phyloP scores from a whole-genome alignment of 2,888 invertebrate species.

The Lagria hirta region DNA sequence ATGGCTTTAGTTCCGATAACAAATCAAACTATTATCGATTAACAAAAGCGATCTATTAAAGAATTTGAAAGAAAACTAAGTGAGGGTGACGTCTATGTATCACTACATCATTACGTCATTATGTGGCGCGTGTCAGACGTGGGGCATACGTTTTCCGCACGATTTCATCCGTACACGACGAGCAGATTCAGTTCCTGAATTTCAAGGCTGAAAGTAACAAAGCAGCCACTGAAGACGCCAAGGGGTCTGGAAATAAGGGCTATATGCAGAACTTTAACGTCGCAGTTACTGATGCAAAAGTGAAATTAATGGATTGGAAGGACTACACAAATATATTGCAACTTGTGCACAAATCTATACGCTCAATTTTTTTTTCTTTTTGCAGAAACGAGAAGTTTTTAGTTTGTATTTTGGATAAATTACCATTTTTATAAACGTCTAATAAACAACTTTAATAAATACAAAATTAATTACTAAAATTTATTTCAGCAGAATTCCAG shows the following conservation, averaged over 20 bases:
- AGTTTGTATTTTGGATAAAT: not conserved
- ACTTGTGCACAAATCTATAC: slow-evolving; percentile 8
- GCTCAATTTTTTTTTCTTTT: not conserved
- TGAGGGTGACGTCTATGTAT: slow-evolving; percentile 45
- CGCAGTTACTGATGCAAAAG: slow-evolving; percentile 16
- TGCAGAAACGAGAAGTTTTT: not conserved
- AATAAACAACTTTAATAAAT: no score
- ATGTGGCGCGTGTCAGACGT: slow-evolving; percentile 52
- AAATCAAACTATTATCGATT: slow-evolving; percentile 2
- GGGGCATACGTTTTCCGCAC: slow-evolving; percentile 54
- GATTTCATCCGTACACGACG: slow-evolving; percentile 48
- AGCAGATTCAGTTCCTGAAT: slow-evolving; percentile 13
- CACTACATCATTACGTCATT: slow-evolving; percentile 56
- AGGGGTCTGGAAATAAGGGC: slow-evolving; percentile 18
- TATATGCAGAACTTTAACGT: slow-evolving; percentile 8
- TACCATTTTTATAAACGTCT: no score
- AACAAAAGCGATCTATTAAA: slow-evolving; percentile 8
- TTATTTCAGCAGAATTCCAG: no score
- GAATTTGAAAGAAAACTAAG: slow-evolving; percentile 31
- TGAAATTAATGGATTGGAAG: slow-evolving; percentile 26
- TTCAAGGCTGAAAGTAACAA: slow-evolving; percentile 16
- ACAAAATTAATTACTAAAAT: no score
- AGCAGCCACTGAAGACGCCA: slow-evolving; percentile 23
- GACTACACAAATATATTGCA: slow-evolving; percentile 9
- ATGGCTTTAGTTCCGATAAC: slow-evolving; percentile 3